A percentile compares a stretch with the other conserved stretches of the same genome.
These are phyloP conservation scores for Cavia porcellus DNA, from an alignment of 2,113 vertebrate genomes.

Conservation along the genomic window DNA sequence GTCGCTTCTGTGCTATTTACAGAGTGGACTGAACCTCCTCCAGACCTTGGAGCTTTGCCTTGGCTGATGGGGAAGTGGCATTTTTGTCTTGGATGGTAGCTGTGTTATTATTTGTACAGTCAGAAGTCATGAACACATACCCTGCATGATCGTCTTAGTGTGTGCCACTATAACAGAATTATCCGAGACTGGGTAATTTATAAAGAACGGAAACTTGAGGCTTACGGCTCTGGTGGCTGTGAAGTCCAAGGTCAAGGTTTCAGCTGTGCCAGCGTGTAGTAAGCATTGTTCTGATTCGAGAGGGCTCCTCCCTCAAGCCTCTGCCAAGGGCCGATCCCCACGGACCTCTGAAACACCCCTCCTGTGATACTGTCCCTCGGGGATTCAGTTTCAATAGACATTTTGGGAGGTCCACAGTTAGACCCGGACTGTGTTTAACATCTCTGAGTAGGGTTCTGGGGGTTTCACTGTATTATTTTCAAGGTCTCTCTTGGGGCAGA, in stretches of 20 bases:
- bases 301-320: not conserved
- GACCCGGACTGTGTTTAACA: no score
- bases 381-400: not conserved
- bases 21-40: no score
- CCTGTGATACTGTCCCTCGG: not conserved
- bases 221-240: not conserved
- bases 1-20: not conserved
- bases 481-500: accelerated
- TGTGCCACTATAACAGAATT: not conserved
- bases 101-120: not conserved
- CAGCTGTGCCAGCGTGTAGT: accelerated
- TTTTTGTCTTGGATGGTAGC: accelerated
- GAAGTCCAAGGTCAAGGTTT: not conserved
- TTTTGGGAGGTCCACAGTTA: not conserved
- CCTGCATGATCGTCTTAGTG: accelerated
- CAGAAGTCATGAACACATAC: not conserved
- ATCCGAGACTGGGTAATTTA: not conserved
- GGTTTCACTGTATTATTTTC: not conserved
- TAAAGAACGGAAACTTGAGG: not conserved
- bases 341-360: not conserved
- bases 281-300: not conserved
- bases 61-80: not conserved
- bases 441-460: not conserved
- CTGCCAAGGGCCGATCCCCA: not conserved
- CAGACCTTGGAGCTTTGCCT: accelerated